phyloP scores from a whole-genome alignment of 2,797 vertebrate genomes.

The Phataginus tricuspis region DNA sequence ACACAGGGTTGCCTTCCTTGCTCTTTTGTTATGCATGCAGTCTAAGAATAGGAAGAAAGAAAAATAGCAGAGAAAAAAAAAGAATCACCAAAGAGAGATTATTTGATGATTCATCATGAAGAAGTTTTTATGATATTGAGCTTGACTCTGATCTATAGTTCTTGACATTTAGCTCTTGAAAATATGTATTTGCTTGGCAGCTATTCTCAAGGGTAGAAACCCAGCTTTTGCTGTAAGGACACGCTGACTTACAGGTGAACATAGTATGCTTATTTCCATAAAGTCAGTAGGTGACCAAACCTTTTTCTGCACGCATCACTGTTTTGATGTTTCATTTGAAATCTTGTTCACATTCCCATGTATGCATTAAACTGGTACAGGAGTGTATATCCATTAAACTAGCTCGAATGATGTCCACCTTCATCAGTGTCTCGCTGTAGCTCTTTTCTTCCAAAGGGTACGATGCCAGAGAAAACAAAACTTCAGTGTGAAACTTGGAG shows the following conservation, averaged over 20 bases:
- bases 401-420: conserved; percentile 77
- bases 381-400: conserved; percentile 43
- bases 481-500: conserved; percentile 77
- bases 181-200: conserved; percentile 68
- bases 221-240: conserved; percentile 51
- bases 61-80: background rate
- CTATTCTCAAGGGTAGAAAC: conserved; percentile 59
- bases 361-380: conserved; percentile 75
- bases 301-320: conserved; percentile 74
- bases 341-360: conserved; percentile 80
- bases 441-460: conserved; percentile 76
- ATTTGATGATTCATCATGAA: background rate
- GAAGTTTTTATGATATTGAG: conserved; percentile 74
- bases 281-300: conserved; percentile 78
- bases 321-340: conserved; percentile 82
- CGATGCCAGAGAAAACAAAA: conserved; percentile 77
- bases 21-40: conserved; percentile 7
- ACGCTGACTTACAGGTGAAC: conserved; percentile 57
- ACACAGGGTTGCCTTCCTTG: background rate
- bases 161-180: conserved; percentile 74
- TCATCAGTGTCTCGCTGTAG: conserved; percentile 78
- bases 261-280: conserved; percentile 65
- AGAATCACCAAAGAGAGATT: conserved; percentile 54
- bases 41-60: background rate
- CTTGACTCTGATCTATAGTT: conserved; percentile 73